Evolutionary conservation across 2,113 vertebrate species (phyloP).

Genomic region (Orientallactaga bullata): DNA sequence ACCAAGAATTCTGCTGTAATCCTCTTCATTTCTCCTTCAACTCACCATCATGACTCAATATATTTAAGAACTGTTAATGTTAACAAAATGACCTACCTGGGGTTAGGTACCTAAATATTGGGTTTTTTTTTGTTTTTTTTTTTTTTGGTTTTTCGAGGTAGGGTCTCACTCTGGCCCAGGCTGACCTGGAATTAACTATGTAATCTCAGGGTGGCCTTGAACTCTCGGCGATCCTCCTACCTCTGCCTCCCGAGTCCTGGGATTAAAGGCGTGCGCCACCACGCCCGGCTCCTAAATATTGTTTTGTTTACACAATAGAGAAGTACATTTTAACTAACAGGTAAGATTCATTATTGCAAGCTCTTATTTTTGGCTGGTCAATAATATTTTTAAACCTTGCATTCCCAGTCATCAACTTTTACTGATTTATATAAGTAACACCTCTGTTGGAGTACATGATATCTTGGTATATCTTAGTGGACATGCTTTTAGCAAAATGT

Average conservation of each 20-base stretch:
- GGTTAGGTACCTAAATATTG: background rate
- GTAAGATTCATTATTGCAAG: conserved; percentile 21
- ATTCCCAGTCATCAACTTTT: background rate
- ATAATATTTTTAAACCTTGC: conserved; percentile 14
- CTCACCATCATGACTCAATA: background rate
- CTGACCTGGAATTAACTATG: too few relatives aligned
- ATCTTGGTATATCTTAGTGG: conserved; percentile 46
- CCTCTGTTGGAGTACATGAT: background rate
- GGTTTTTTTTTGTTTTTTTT: too few relatives aligned
- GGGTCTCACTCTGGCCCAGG: too few relatives aligned
- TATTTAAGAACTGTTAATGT: background rate
- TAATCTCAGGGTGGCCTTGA: too few relatives aligned
- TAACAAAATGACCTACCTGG: conserved; percentile 8
- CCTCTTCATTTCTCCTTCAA: background rate
- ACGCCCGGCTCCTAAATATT: too few relatives aligned
- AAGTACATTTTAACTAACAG: background rate
- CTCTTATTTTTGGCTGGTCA: background rate
- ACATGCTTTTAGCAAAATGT: background rate
- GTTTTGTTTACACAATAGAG: background rate
- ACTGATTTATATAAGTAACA: conserved; percentile 30
- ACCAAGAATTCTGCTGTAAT: background rate
- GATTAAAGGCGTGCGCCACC: too few relatives aligned
- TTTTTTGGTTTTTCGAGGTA: too few relatives aligned
- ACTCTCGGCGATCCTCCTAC: too few relatives aligned
- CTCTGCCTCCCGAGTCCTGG: too few relatives aligned